Evolutionary conservation across 2,113 vertebrate genomes (phyloP).

Genomic region (Andinoacara biseriatus): DNA sequence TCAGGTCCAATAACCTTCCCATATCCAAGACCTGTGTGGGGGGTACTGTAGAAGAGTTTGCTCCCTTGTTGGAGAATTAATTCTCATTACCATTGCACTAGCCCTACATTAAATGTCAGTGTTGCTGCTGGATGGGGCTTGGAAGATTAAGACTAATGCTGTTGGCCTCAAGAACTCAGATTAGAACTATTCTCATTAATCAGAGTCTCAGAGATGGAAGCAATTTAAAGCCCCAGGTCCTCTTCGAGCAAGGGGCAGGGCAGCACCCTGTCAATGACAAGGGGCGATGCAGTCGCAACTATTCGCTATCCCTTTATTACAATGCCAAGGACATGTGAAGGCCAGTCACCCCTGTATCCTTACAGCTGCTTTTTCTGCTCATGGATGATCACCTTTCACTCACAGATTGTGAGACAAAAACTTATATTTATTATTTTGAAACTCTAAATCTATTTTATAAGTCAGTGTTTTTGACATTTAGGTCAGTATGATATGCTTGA

Average conservation of each 20-base stretch:
- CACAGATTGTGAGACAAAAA: slow-evolving; percentile 25
- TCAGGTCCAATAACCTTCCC: slow-evolving; percentile 70
- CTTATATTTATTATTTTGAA: neutral
- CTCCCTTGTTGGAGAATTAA: slow-evolving; percentile 72
- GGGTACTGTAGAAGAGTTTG: slow-evolving; percentile 45
- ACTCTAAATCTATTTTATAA: neutral
- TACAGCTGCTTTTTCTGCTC: slow-evolving; percentile 61
- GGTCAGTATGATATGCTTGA: neutral
- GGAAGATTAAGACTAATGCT: slow-evolving; percentile 83
- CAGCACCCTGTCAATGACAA: slow-evolving; percentile 70
- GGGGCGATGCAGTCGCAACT: slow-evolving; percentile 62
- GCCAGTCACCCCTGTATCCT: slow-evolving; percentile 59
- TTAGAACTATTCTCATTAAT: slow-evolving; percentile 83
- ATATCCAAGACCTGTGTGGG: slow-evolving; percentile 56
- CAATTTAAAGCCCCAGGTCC: slow-evolving; percentile 76
- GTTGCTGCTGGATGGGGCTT: slow-evolving; percentile 73
- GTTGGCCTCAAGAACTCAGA: slow-evolving; percentile 81
- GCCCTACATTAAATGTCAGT: slow-evolving; percentile 82
- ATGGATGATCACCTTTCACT: slow-evolving; percentile 39
- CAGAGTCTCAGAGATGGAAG: slow-evolving; percentile 79
- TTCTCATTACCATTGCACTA: slow-evolving; percentile 80
- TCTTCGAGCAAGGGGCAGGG: slow-evolving; percentile 76
- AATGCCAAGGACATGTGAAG: slow-evolving; percentile 74
- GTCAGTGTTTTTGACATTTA: neutral
- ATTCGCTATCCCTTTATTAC: slow-evolving; percentile 73